Evolutionary conservation across 2,888 invertebrate genomes (phyloP).

Genomic region (Chymomyza caudatula): DNA sequence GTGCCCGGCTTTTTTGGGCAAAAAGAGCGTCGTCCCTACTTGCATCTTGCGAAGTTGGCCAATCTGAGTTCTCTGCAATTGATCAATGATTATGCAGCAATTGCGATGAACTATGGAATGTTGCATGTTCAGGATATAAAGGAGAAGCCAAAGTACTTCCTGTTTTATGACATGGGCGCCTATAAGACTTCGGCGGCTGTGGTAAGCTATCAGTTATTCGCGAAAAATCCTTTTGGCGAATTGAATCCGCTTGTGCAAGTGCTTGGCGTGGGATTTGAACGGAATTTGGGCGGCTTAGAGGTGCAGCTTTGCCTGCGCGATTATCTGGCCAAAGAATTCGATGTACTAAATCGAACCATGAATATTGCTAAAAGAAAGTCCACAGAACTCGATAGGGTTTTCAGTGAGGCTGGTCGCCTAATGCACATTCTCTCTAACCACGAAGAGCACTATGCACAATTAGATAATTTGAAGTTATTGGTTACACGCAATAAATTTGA

Average conservation of each 20-base stretch:
- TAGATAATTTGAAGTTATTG: slow-evolving; percentile 94
- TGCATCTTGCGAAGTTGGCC: slow-evolving; percentile 92
- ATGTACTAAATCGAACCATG: slow-evolving; percentile 89
- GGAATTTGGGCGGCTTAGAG: slow-evolving; percentile 95
- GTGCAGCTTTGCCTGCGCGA: slow-evolving; percentile 93
- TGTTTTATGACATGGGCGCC: slow-evolving; percentile 99
- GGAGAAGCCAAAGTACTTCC: slow-evolving; percentile 91
- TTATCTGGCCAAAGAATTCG: slow-evolving; percentile 92
- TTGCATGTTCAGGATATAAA: slow-evolving; percentile 95
- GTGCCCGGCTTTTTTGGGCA: slow-evolving; percentile 98
- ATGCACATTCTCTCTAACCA: slow-evolving; percentile 98
- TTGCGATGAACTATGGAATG: slow-evolving; percentile 98
- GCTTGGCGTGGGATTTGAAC: slow-evolving; percentile 95
- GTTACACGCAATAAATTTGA: slow-evolving; percentile 92
- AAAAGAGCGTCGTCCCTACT: slow-evolving; percentile 91
- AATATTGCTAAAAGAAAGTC: slow-evolving; percentile 90
- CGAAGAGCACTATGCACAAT: slow-evolving; percentile 94
- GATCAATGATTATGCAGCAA: slow-evolving; percentile 97
- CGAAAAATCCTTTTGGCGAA: slow-evolving; percentile 94
- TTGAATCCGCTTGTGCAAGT: slow-evolving; percentile 94
- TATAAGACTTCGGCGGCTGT: slow-evolving; percentile 94
- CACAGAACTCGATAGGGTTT: slow-evolving; percentile 94
- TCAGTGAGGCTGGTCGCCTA: slow-evolving; percentile 96
- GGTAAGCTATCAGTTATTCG: slow-evolving; percentile 93
- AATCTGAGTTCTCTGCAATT: slow-evolving; percentile 94